Evolutionary conservation across 2,797 vertebrate genomes (phyloP), one percentile per base, ranked within the genome.

Genomic region (Esox lucius): DNA sequence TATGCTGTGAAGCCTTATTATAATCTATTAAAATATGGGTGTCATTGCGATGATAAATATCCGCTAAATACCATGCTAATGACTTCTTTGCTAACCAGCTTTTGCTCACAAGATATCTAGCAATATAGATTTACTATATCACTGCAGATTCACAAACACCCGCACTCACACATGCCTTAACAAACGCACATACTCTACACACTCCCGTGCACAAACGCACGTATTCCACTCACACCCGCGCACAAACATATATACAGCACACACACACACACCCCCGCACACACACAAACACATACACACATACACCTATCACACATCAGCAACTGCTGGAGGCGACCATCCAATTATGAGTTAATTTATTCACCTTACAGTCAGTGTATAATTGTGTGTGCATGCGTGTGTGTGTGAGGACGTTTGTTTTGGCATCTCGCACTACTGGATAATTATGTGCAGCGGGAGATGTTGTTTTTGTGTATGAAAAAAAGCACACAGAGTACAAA

Each of bases 381-480:
- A 56, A n/a, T 56, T 56, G 49, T 53, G 49, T n/a, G 49, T 51
- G 49, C 17, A 17, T 51, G 48, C 17, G 49, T 53, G 17, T 53
- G 49, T 53, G 49, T 11, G 15, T 3, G n/a, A 2, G 53, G 6
- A n/a, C n/a, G 2, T n/a, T 64, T 71, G 78, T 84, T 72, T 85
- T 73, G 71, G 71, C 75, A 70, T 78, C 76, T 80, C 64, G 73
- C 70, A 80, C 75, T 49, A 79, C 68, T 4, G 65, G 75, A 53
- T 89, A 86, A 86, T 87, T 88, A 86, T 86, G 82, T 84, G 68
- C 86, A 81, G 81, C 81, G 85, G 87, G 85, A 82, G 72, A 79
- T 78, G 24, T 66, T 69, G 51, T 68, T 69, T 42, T 48, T 46
- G 59, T 42, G 39, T 53, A n/a, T 51, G 68, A 28, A 65, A 75